A percentile compares a stretch with the other conserved stretches of the same genome.
phyloP scores from a whole-genome alignment of 2,113 vertebrate genomes.

The Oreocharis arfaki region DNA sequence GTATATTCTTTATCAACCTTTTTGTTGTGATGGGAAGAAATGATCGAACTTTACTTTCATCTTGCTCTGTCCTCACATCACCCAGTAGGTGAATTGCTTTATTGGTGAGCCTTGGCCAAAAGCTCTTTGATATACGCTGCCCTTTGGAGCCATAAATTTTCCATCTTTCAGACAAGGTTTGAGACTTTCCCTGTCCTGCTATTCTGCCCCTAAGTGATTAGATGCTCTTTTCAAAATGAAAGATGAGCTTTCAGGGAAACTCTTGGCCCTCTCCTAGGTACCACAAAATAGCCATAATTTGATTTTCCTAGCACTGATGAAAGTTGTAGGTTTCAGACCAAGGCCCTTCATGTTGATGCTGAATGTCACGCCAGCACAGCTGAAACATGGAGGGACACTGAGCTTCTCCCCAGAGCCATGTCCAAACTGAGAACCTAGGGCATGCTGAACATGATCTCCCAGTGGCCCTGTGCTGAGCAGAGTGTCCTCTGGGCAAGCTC shows the following conservation, averaged over 20 bases:
- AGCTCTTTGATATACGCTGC: slow-evolving; percentile 71
- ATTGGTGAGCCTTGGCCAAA: slow-evolving; percentile 67
- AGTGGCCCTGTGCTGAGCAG: background rate
- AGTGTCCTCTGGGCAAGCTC: background rate
- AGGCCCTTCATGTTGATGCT: background rate
- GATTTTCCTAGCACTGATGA: background rate
- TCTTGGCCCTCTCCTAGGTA: slow-evolving; percentile 39
- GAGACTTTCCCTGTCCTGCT: slow-evolving; percentile 46
- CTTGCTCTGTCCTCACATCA: slow-evolving; percentile 75
- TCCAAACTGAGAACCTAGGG: background rate
- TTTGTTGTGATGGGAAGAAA: slow-evolving; percentile 84
- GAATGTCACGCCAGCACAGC: background rate
- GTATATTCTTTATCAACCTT: slow-evolving; percentile 79
- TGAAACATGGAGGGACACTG: background rate
- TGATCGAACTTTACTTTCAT: slow-evolving; percentile 82
- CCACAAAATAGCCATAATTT: slow-evolving; percentile 36
- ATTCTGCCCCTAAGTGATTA: slow-evolving; percentile 48
- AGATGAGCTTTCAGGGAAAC: slow-evolving; percentile 55
- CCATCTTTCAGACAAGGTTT: slow-evolving; percentile 71
- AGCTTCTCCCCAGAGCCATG: background rate
- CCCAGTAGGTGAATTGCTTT: slow-evolving; percentile 78
- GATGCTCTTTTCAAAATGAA: slow-evolving; percentile 61
- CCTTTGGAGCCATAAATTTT: slow-evolving; percentile 74
- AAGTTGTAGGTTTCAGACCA: background rate
- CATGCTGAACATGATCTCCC: rapidly evolving